Percentiles rank a stretch among this genome's conserved stretches.
These are phyloP conservation scores for Diadegma fenestrale DNA, from an alignment of 2,888 invertebrate genomes.

Conservation along the genomic window DNA sequence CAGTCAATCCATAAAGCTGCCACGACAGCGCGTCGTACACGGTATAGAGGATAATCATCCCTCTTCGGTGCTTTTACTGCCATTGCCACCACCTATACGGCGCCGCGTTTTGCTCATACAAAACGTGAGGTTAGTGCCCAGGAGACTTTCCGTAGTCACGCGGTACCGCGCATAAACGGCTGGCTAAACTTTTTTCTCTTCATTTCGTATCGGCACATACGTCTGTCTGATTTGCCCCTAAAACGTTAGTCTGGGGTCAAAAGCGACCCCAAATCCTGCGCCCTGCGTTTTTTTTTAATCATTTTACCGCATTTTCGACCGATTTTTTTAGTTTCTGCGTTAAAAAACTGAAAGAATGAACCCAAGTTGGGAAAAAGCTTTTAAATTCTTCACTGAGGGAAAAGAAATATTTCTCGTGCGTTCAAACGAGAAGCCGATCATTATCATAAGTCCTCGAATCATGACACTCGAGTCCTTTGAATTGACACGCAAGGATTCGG, in stretches of 20 bases:
- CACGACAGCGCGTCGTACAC: slow-evolving; percentile 16
- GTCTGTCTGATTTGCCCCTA: not conserved
- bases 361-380: too few species aligned
- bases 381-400: too few species aligned
- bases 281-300: too few species aligned
- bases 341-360: too few species aligned
- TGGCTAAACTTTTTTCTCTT: slow-evolving; percentile 13
- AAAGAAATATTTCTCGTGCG: not conserved
- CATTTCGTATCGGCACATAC: not conserved
- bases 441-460: not conserved
- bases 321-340: too few species aligned
- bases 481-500: slow-evolving; percentile 38
- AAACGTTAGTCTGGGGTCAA: too few species aligned
- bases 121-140: slow-evolving; percentile 38
- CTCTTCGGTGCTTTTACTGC: slow-evolving; percentile 50
- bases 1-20: slow-evolving; percentile 63
- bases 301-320: too few species aligned
- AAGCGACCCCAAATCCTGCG: too few species aligned
- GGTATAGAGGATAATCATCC: slow-evolving; percentile 42
- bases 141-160: slow-evolving; percentile 53
- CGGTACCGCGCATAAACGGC: slow-evolving; percentile 47
- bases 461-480: slow-evolving; percentile 23
- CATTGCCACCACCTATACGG: slow-evolving; percentile 28
- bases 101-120: slow-evolving; percentile 25
- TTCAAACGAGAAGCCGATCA: not conserved